Conservation (phyloP, 2,888 invertebrate genomes). For the Oligia fasciuncula region DNA sequence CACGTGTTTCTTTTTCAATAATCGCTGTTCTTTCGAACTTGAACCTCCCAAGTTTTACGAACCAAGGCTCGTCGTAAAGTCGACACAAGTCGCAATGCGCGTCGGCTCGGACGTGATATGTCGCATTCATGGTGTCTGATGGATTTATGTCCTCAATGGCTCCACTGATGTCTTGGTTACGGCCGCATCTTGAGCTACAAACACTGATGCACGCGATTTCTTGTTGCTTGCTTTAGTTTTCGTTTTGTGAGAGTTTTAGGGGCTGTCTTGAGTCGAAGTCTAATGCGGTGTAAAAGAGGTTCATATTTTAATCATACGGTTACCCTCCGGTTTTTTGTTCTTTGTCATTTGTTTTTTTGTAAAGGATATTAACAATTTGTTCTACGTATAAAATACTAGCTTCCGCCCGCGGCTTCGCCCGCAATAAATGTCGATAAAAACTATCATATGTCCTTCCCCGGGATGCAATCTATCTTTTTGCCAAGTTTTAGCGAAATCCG, state of each 20-base stretch:
- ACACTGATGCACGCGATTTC: slow-evolving; percentile 55
- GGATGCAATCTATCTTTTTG: no score
- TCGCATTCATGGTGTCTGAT: slow-evolving; percentile 82
- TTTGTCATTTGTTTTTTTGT: neutral
- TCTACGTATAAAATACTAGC: neutral
- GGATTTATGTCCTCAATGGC: slow-evolving; percentile 82
- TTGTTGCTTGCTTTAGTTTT: slow-evolving; percentile 40
- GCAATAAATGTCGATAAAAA: no score
- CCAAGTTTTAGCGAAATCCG: no score
- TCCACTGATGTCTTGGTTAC: slow-evolving; percentile 78
- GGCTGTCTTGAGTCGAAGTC: neutral
- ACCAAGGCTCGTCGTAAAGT: slow-evolving; percentile 82
- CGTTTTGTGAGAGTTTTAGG: slow-evolving; percentile 11
- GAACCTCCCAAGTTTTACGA: slow-evolving; percentile 77
- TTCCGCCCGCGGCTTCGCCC: no score
- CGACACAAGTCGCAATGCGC: slow-evolving; percentile 74
- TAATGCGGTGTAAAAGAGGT: neutral
- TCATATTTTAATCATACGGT: neutral
- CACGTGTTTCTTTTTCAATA: neutral
- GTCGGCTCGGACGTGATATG: slow-evolving; percentile 83
- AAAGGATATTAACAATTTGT: neutral
- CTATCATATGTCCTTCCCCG: no score
- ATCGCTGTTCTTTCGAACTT: slow-evolving; percentile 54
- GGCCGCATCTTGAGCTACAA: slow-evolving; percentile 49
- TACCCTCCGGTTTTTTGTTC: neutral